A percentile compares a stretch with the other conserved stretches of the same genome.
phyloP scores from a whole-genome alignment of 1,140 invertebrate genomes.

The Pararge aegeria region DNA sequence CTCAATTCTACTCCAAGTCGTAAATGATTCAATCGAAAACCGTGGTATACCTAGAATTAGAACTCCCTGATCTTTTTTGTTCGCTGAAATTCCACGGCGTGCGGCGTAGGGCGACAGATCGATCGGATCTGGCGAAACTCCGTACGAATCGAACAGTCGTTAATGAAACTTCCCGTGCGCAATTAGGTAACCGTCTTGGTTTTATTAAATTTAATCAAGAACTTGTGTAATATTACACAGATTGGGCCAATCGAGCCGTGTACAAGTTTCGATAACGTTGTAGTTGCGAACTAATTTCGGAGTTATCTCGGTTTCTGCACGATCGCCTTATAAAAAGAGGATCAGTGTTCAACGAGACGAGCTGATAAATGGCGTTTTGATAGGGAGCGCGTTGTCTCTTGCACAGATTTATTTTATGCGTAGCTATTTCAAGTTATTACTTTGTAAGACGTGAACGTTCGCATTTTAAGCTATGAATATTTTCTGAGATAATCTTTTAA shows the following conservation, averaged over 20 bases:
- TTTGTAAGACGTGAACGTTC: constrained; percentile 11
- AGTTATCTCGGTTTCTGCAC: constrained; percentile 57
- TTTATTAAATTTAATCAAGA: constrained; percentile 80
- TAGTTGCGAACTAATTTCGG: constrained; percentile 76
- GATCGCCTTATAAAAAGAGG: constrained; percentile 62
- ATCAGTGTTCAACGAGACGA: constrained; percentile 55
- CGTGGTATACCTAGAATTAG: constrained; percentile 58
- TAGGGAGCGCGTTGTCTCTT: constrained; percentile 18
- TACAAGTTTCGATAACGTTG: constrained; percentile 76
- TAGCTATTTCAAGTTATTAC: constrained; percentile 15
- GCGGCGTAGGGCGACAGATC: constrained; percentile 25
- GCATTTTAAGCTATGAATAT: constrained; percentile 3
- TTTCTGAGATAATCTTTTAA: not conserved
- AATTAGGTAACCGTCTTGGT: constrained; percentile 77
- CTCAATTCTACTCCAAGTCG: constrained; percentile 47
- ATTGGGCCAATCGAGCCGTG: constrained; percentile 74
- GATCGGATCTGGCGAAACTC: constrained; percentile 52
- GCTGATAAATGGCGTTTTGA: constrained; percentile 28
- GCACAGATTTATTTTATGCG: constrained; percentile 22
- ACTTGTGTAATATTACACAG: constrained; percentile 79
- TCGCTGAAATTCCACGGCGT: constrained; percentile 39
- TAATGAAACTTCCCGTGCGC: constrained; percentile 71
- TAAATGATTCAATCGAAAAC: constrained; percentile 55
- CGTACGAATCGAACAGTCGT: constrained; percentile 72
- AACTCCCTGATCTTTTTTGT: constrained; percentile 60